phyloP scores from a whole-genome alignment of 1,140 invertebrate species.

The Vanessa tameamea region DNA sequence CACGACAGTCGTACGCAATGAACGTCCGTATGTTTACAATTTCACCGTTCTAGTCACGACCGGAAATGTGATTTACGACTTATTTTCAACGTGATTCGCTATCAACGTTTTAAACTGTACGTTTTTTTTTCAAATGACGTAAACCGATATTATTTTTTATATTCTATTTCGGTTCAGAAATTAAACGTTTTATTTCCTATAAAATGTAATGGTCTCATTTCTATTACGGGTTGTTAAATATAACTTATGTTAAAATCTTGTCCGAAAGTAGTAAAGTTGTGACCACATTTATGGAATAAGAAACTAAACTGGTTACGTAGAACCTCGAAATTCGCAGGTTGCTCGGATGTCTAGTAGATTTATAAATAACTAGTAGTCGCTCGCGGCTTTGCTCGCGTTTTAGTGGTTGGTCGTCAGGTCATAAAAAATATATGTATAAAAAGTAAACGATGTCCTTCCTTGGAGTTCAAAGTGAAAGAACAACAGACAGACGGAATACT shows the following conservation, averaged over 20 bases:
- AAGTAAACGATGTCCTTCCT: no score
- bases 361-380: no score
- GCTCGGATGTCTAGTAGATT: no score
- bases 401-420: no score
- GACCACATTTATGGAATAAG: neutral
- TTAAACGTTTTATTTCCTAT: conserved; percentile 6
- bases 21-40: neutral
- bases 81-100: conserved; percentile 5
- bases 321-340: no score
- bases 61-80: conserved; percentile 10
- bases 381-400: no score
- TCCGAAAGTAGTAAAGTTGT: neutral
- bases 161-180: neutral
- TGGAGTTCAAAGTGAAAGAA: no score
- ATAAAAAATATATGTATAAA: no score
- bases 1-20: neutral
- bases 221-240: neutral
- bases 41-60: conserved; percentile 9
- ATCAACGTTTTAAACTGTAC: conserved; percentile 6
- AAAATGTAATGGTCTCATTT: neutral
- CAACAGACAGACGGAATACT: no score
- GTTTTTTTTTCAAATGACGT: conserved; percentile 9
- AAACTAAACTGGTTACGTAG: no score
- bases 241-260: neutral
- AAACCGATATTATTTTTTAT: neutral